These are phyloP conservation scores for Agrotis segetum DNA, from an alignment of 2,888 invertebrate species.

Conservation along the genomic window DNA sequence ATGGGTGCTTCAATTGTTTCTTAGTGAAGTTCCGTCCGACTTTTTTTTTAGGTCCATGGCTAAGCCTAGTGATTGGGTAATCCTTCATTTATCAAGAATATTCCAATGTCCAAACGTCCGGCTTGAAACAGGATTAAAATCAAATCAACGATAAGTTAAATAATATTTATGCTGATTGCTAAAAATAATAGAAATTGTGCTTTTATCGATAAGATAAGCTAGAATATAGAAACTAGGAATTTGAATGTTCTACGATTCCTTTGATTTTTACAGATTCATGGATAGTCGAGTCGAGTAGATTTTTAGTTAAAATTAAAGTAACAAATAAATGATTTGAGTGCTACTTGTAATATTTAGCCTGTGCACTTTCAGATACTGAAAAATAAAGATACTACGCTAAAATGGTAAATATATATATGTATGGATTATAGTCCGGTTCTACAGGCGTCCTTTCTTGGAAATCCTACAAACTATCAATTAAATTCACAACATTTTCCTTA, in stretches of 20 bases:
- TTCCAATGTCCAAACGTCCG: constrained; percentile 30
- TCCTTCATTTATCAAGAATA: constrained; percentile 31
- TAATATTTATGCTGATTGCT: not conserved
- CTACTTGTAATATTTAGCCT: not conserved
- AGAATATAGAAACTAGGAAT: not conserved
- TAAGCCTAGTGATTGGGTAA: constrained; percentile 26
- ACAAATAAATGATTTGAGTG: no score
- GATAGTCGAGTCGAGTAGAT: no score
- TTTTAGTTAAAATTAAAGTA: no score
- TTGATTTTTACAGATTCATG: constrained; percentile 6
- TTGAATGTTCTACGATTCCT: not conserved
- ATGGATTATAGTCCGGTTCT: no score
- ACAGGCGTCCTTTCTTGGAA: not conserved
- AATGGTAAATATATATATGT: no score
- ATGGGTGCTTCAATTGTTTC: no score
- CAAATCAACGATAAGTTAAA: constrained; percentile 21
- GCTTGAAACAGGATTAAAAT: constrained; percentile 36
- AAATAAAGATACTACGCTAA: not conserved
- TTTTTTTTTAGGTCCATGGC: no score
- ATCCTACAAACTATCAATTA: constrained; percentile 8
- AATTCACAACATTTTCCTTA: not conserved
- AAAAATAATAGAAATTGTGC: constrained; percentile 33
- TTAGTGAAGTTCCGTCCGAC: no score
- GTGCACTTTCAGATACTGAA: no score
- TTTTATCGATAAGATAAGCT: not conserved